Percentiles rank a stretch among this genome's conserved stretches.
These are phyloP conservation scores for Bombylius major DNA, from an alignment of 2,888 invertebrate genomes.

Conservation along the genomic window DNA sequence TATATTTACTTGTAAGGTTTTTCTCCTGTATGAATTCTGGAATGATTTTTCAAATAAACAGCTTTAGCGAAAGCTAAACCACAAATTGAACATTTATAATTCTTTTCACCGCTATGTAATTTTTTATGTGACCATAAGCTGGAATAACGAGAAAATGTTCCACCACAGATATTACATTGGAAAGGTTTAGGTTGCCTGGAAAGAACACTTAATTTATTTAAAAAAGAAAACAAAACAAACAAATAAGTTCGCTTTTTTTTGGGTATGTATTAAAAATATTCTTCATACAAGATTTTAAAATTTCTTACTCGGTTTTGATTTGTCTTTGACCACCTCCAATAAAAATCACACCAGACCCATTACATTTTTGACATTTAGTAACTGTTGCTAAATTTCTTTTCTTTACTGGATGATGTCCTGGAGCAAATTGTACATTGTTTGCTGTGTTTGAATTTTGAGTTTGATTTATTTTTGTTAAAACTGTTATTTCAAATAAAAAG, in stretches of 20 bases:
- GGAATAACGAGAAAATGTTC: conserved; percentile 70
- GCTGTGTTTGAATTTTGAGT: conserved; percentile 21
- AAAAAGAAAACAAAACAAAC: no score
- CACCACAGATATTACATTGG: conserved; percentile 79
- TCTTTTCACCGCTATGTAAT: conserved; percentile 67
- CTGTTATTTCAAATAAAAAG: no score
- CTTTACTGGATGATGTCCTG: conserved; percentile 66
- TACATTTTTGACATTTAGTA: conserved; percentile 80
- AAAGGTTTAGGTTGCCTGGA: conserved; percentile 62
- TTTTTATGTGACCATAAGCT: conserved; percentile 83
- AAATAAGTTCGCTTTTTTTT: background rate
- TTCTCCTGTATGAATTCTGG: conserved; percentile 72
- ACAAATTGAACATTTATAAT: conserved; percentile 79
- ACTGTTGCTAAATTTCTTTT: conserved; percentile 70
- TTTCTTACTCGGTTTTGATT: conserved; percentile 30
- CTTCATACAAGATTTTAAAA: no score
- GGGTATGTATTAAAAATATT: background rate
- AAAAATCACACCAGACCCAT: conserved; percentile 69
- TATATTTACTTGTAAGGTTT: conserved; percentile 65
- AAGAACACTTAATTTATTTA: conserved; percentile 4
- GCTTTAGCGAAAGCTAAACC: conserved; percentile 81
- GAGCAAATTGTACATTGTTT: conserved; percentile 19
- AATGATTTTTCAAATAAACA: conserved; percentile 81
- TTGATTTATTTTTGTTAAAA: conserved; percentile 1
- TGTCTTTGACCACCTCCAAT: conserved; percentile 25